Conservation (phyloP, 2,888 invertebrate genomes). For the Xestia sexstrigata region DNA sequence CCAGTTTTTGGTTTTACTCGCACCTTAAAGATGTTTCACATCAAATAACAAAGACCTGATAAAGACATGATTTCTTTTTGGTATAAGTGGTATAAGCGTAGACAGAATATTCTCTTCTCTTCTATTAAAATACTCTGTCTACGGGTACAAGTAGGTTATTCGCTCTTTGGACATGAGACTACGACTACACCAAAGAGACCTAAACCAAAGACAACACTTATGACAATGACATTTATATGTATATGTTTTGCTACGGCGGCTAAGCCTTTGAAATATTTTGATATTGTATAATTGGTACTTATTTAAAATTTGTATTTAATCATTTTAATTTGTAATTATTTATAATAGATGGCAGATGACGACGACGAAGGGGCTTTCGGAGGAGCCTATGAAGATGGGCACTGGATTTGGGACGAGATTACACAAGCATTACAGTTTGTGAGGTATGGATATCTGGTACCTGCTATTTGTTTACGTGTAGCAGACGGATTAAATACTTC, state of each 20-base stretch:
- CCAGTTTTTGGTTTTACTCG: too few relatives aligned
- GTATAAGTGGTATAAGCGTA: not conserved
- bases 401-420: constrained; percentile 89
- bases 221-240: constrained; percentile 16
- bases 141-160: not conserved
- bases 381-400: constrained; percentile 85
- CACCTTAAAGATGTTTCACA: too few relatives aligned
- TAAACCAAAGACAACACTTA: not conserved
- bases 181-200: not conserved
- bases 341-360: constrained; percentile 80
- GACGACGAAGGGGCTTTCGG: constrained; percentile 83
- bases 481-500: not conserved
- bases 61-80: not conserved
- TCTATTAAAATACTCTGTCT: too few relatives aligned
- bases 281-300: constrained; percentile 3
- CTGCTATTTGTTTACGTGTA: not conserved
- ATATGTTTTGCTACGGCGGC: not conserved
- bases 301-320: constrained; percentile 11
- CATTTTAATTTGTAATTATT: constrained; percentile 27
- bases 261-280: constrained; percentile 5
- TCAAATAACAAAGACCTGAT: not conserved
- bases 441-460: constrained; percentile 72
- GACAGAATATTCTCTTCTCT: too few relatives aligned
- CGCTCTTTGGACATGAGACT: not conserved
- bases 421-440: constrained; percentile 76